Percentiles rank a stretch among this genome's conserved stretches.
Conservation (phyloP, 2,113 vertebrate species). For the Rana temporaria region DNA sequence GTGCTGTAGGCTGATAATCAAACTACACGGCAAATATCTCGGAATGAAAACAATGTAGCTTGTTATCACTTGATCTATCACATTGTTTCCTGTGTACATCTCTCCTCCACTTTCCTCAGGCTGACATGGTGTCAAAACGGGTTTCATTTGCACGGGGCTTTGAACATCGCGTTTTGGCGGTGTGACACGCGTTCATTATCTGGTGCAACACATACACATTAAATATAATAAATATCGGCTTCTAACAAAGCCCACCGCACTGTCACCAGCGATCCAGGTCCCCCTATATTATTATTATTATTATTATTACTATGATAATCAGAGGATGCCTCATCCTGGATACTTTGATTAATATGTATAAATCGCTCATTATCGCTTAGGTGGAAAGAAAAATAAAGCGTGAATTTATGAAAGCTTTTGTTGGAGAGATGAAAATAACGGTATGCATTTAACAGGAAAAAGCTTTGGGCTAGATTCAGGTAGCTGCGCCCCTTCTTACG, state of each 20-base stretch:
- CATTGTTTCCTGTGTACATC: not conserved
- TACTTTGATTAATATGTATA: not conserved
- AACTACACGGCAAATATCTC: not conserved
- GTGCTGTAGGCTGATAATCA: slow-evolving; percentile 19
- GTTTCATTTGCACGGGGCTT: not conserved
- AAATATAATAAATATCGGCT: not conserved
- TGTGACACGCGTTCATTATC: not conserved
- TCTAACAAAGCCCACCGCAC: not conserved
- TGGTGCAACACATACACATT: not conserved
- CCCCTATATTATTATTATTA: not conserved
- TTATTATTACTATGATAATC: not conserved
- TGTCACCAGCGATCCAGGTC: not conserved
- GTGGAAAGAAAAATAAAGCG: not conserved
- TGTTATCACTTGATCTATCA: slow-evolving; percentile 14
- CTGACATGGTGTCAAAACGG: slow-evolving; percentile 12
- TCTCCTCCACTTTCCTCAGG: slow-evolving; percentile 9
- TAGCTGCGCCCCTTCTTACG: too few species aligned
- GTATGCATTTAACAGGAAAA: too few species aligned
- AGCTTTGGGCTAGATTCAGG: too few species aligned
- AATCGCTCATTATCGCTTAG: not conserved
- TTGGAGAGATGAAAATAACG: too few species aligned
- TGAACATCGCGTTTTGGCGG: not conserved
- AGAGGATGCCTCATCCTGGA: not conserved
- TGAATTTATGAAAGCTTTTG: not conserved
- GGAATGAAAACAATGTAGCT: not conserved